These are phyloP conservation scores for Mohoua ochrocephala DNA, from an alignment of 2,113 vertebrate species.

Conservation along the genomic window DNA sequence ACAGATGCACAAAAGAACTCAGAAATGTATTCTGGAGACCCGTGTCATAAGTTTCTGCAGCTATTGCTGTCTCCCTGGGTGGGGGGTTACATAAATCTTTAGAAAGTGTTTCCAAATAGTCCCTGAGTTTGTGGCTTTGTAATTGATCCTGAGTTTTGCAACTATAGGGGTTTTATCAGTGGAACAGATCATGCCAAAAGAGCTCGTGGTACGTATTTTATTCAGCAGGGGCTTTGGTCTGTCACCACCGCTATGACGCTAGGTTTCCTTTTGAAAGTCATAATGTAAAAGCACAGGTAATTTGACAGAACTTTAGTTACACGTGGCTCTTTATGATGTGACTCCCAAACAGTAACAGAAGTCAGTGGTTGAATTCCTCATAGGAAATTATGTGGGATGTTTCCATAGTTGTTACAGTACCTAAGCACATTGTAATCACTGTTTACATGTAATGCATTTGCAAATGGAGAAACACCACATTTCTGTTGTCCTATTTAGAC, in stretches of 20 bases:
- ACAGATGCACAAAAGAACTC: not conserved
- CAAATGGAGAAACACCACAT: not conserved
- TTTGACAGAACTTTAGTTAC: not conserved
- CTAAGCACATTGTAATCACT: not conserved
- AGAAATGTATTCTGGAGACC: not conserved
- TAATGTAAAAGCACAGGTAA: not conserved
- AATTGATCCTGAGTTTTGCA: not conserved
- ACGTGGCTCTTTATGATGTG: not conserved
- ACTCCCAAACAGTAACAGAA: not conserved
- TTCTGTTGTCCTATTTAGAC: not conserved
- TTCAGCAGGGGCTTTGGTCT: not conserved
- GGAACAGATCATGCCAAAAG: not conserved
- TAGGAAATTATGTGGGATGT: not conserved
- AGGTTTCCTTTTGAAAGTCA: not conserved
- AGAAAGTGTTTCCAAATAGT: not conserved
- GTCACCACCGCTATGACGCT: not conserved
- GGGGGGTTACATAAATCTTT: not conserved
- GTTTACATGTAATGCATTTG: not conserved
- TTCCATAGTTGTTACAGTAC: not conserved
- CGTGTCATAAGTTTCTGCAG: not conserved
- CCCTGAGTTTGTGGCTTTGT: not conserved
- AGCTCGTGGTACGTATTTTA: not conserved
- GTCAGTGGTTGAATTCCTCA: not conserved
- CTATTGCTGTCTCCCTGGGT: not conserved
- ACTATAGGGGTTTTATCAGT: fast-evolving